Percentiles rank a stretch among this genome's conserved stretches.
Evolutionary conservation across 2,113 vertebrate genomes (phyloP).

Genomic region (Sander lucioperca): DNA sequence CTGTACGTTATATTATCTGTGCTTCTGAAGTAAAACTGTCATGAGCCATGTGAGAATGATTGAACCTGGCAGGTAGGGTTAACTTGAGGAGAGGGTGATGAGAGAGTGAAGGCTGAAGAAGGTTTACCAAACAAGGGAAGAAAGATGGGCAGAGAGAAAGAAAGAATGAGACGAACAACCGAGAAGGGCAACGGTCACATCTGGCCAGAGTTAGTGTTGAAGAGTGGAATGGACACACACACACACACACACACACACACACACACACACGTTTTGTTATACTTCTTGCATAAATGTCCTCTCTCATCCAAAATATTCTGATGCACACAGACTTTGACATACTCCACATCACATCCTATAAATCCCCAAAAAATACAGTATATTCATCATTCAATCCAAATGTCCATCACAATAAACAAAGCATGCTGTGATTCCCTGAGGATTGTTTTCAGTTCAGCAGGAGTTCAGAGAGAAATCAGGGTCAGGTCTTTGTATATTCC

Average conservation of each 20-base stretch:
- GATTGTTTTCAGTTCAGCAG: slow-evolving; percentile 27
- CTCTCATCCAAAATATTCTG: slow-evolving; percentile 7
- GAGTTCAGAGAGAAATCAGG: slow-evolving; percentile 35
- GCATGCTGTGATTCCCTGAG: slow-evolving; percentile 3
- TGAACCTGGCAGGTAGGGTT: slow-evolving; percentile 35
- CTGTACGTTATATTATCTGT: neutral
- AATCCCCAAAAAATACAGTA: neutral
- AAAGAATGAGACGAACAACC: slow-evolving; percentile 43
- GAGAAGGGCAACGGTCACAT: slow-evolving; percentile 60
- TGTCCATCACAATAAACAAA: neutral
- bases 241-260: neutral
- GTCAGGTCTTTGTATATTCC: slow-evolving; percentile 36
- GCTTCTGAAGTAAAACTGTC: neutral
- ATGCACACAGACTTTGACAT: neutral
- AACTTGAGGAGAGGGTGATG: slow-evolving; percentile 33
- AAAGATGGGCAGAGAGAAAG: slow-evolving; percentile 26
- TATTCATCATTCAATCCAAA: neutral
- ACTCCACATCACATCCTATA: neutral
- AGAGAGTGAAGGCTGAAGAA: slow-evolving; percentile 34
- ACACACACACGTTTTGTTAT: slow-evolving; percentile 5
- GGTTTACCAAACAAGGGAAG: slow-evolving; percentile 56
- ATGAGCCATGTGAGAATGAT: neutral
- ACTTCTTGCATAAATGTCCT: slow-evolving; percentile 13
- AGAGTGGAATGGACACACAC: slow-evolving; percentile 28
- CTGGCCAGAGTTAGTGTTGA: slow-evolving; percentile 59